Evolutionary conservation across 1,140 invertebrate genomes (phyloP), one percentile per base, ranked within the genome.

Genomic region (Nephila pilipes): DNA sequence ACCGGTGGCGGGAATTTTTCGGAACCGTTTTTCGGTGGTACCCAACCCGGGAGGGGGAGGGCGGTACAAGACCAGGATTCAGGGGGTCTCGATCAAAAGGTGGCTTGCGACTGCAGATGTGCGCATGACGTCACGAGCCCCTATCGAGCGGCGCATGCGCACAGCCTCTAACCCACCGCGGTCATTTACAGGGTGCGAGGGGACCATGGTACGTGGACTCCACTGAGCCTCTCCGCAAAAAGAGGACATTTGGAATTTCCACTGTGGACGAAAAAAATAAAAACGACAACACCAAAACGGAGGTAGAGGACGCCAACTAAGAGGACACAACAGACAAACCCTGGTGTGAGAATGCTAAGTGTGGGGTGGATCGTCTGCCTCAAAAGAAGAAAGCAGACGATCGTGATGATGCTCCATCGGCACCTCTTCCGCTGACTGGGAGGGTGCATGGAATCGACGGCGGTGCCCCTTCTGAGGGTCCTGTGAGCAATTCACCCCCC

Each of bases 71-170:
- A 55, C 58, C 46, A 69, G 36, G 12, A 85, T 60, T n/a, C 63
- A 63, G 65, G 65, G 60, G 54, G n/a, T 79, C 54, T 38, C 81
- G 65, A 87, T 58, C 91, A 93, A 93, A 93, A 93, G 65, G 83
- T 63, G 25, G 22, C 89, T 57, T 93, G 91, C 91, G 91, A 93
- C 83, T 93, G 91, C 91, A 93, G 91, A 93, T 93, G 91, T 93
- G 91, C 91, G 91, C 91, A 93, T 79, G 91, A 93, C 91, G 91
- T 93, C 91, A 93, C 79, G 63, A 58, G 55, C 58, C 46, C 46
- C 46, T 92, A 92, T 92, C 90, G 90, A 93, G 91, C 91, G 91
- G 91, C 91, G 91, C 91, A 93, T 87, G 91, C 91, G 91, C 55
- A 87, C 60, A 57, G n/a, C 5, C 54, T 46, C 90, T 60, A 55